phyloP scores from a whole-genome alignment of 2,888 invertebrate species.

The Netelia melanura region DNA sequence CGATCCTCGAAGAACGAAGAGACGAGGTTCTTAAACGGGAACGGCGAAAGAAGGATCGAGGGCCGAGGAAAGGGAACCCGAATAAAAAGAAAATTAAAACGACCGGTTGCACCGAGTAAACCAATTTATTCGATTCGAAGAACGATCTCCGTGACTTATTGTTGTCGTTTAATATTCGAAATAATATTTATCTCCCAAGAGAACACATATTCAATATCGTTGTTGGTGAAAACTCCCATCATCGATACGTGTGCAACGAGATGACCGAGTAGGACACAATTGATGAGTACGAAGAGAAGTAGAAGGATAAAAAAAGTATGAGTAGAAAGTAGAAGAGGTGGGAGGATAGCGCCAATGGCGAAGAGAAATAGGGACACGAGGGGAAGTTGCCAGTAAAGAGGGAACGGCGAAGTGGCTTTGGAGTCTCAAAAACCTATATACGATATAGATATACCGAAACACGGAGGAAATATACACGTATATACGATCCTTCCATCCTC shows the following conservation, averaged over 20 bases:
- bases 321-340: conserved; percentile 40
- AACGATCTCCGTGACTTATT: neutral
- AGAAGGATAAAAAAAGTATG: conserved; percentile 66
- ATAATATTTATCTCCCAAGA: too few species aligned
- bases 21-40: conserved; percentile 41
- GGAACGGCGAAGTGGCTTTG: conserved; percentile 65
- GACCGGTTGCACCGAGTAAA: neutral
- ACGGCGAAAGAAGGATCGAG: conserved; percentile 51
- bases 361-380: conserved; percentile 60
- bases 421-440: conserved; percentile 56
- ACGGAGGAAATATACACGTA: conserved; percentile 6
- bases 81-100: conserved; percentile 20
- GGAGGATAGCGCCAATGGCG: conserved; percentile 59
- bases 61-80: neutral
- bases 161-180: neutral
- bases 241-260: conserved; percentile 62
- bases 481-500: conserved; percentile 12
- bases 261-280: conserved; percentile 48
- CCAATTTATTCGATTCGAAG: neutral
- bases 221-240: conserved; percentile 81
- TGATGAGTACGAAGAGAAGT: conserved; percentile 63
- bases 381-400: conserved; percentile 58
- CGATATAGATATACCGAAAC: conserved; percentile 10
- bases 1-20: conserved; percentile 25
- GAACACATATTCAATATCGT: neutral